Base-by-base conservation (phyloP, 2,113 vertebrate genomes). In the Piaya cayana region DNA sequence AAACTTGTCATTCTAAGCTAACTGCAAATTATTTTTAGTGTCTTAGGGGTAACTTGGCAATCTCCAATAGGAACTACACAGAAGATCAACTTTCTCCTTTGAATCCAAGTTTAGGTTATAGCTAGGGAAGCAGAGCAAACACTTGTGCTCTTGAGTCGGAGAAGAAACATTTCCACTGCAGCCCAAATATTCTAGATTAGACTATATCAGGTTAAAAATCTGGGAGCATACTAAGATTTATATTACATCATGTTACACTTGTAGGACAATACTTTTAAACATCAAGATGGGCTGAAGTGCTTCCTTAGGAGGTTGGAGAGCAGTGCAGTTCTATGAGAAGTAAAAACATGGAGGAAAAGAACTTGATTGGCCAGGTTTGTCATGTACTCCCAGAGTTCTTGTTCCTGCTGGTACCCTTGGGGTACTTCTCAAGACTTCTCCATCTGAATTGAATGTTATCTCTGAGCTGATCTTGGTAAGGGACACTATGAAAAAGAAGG, bases 1-100 rank as follows among this genome's bases (percentile, higher is more conserved):
- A 94, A 97, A 97, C 89, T 97, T 97, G 96, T 97, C 97, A 90
- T 92, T 94, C 69, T 47, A 76, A 95, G 59, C 87, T 96, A 96
- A 97, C 82, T 97, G 95, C 82, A 97, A 97, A 95, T 92, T 96
- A 82, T 96, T 97, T 97, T 74, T 68, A 92, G 95, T 93, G 77
- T 86, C 93, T 96, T 96, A 86, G 25, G 84, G 60, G 71, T 82
- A 96, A 95, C 37, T 94, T 97, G 97, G 93, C 96, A 97, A 27
- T 74, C 71, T 74, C 58, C 13, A 16, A 36, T 74, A 75, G 20
- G 34, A 30, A 20, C 80, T 92, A 67, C 49, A 55, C 67, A 49
- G 67, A 85, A 96, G 94, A 90, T 96, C 95, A 95, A 82, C 83
- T 92, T 95, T 97, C 80, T 95, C 56, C 92, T 95, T 95, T 87